These are phyloP conservation scores for Anniella stebbinsi DNA, from an alignment of 2,797 vertebrate species.

Conservation along the genomic window DNA sequence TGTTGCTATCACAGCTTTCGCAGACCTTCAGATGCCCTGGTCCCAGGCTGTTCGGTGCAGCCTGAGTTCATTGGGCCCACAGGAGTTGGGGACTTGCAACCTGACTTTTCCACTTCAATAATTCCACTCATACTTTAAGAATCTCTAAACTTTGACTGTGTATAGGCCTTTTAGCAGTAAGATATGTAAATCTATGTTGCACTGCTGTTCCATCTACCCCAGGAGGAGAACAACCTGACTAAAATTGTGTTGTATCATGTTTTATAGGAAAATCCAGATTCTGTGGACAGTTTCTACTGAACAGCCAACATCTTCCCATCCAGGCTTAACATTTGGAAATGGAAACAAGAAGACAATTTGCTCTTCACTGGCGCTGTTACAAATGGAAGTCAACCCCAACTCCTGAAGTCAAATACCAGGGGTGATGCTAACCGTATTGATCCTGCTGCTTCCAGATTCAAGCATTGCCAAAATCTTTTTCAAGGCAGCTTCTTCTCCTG, in stretches of 20 bases:
- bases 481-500: slow-evolving; percentile 3
- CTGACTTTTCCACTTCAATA: neutral
- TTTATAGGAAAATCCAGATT: slow-evolving; percentile 65
- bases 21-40: neutral
- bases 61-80: neutral
- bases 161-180: neutral
- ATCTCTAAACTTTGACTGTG: neutral
- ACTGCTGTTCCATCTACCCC: neutral
- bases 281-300: neutral
- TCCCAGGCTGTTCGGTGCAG: neutral
- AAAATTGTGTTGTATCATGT: slow-evolving; percentile 48
- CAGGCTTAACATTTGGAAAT: slow-evolving; percentile 14
- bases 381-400: slow-evolving; percentile 21
- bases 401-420: slow-evolving; percentile 15
- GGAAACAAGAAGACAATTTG: slow-evolving; percentile 19
- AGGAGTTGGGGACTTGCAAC: neutral
- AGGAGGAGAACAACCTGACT: neutral
- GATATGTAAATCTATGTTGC: neutral
- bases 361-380: neutral
- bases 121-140: neutral
- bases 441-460: neutral
- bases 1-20: no score
- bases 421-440: neutral
- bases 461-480: slow-evolving; percentile 26
- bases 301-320: neutral